phyloP scores from a whole-genome alignment of 2,888 invertebrate genomes.

The Ichneumoninae sp. region DNA sequence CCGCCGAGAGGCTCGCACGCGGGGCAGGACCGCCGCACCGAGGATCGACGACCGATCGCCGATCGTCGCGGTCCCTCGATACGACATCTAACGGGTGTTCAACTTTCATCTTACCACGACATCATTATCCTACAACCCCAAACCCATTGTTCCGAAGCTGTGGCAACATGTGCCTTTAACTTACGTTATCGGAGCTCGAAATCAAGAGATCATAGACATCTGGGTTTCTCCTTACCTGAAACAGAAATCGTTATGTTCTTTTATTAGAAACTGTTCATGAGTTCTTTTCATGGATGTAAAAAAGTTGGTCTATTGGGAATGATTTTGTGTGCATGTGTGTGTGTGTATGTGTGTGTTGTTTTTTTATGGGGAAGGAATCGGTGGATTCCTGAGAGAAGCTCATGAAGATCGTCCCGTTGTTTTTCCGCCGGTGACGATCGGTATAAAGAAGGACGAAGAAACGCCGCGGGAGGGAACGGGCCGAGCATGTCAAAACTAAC shows the following conservation, averaged over 20 bases:
- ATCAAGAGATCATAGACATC: background rate
- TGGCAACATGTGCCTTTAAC: background rate
- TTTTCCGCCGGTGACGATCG: constrained; percentile 41
- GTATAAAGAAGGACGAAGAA: constrained; percentile 63
- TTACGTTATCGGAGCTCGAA: background rate
- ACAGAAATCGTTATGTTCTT: constrained; percentile 46
- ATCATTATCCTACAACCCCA: background rate
- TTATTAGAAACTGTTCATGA: constrained; percentile 9
- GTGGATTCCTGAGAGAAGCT: constrained; percentile 31
- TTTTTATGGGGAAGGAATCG: constrained; percentile 23
- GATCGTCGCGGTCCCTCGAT: constrained; percentile 66
- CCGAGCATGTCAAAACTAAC: constrained; percentile 77
- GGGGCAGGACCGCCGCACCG: constrained; percentile 59
- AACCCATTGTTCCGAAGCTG: background rate
- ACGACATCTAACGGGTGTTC: constrained; percentile 75
- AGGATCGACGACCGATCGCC: constrained; percentile 77
- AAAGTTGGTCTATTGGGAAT: constrained; percentile 50
- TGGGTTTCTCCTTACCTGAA: constrained; percentile 59
- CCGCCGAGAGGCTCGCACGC: constrained; percentile 56
- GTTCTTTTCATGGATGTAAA: constrained; percentile 22
- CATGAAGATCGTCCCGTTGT: constrained; percentile 40
- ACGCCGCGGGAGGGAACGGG: constrained; percentile 67
- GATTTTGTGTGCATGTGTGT: no score
- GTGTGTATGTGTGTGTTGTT: background rate
- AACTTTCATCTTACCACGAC: constrained; percentile 35